A percentile compares a stretch with the other conserved stretches of the same genome.
Conservation (phyloP, 2,888 invertebrate genomes). For the Thecophora atra region DNA sequence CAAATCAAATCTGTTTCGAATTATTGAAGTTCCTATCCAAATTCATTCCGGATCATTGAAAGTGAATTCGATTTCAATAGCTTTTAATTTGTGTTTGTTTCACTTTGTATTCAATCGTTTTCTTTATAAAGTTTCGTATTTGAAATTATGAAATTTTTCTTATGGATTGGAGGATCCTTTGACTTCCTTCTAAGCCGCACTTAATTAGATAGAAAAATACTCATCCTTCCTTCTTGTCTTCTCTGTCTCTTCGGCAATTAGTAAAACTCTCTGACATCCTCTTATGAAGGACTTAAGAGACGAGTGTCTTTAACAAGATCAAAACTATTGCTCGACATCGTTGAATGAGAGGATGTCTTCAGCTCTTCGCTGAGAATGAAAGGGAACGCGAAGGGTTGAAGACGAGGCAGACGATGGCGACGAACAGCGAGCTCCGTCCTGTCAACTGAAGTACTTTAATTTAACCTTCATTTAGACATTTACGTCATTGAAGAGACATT, state of each 20-base stretch:
- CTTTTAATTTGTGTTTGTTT: neutral
- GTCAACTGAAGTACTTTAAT: conserved; percentile 30
- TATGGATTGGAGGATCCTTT: neutral
- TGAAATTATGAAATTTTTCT: neutral
- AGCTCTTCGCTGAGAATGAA: neutral
- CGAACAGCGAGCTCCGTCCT: conserved; percentile 3
- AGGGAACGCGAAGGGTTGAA: neutral
- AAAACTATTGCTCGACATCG: conserved; percentile 31
- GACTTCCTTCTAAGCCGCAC: neutral
- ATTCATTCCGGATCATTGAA: too few relatives aligned
- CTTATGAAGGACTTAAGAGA: conserved; percentile 25
- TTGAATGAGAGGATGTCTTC: conserved; percentile 31
- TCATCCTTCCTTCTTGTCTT: neutral
- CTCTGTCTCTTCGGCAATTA: conserved; percentile 4
- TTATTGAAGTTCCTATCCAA: too few relatives aligned
- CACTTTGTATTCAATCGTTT: neutral
- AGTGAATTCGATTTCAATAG: neutral
- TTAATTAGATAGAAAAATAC: neutral
- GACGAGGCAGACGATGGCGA: neutral
- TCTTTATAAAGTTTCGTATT: neutral
- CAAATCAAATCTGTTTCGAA: neutral
- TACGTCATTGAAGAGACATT: conserved; percentile 13
- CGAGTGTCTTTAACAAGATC: conserved; percentile 27
- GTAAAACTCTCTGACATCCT: conserved; percentile 30
- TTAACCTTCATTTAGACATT: conserved; percentile 37